Percentiles rank a stretch among this genome's conserved stretches.
Conservation (phyloP, 1,140 invertebrate species). For the Hycleus phaleratus region DNA sequence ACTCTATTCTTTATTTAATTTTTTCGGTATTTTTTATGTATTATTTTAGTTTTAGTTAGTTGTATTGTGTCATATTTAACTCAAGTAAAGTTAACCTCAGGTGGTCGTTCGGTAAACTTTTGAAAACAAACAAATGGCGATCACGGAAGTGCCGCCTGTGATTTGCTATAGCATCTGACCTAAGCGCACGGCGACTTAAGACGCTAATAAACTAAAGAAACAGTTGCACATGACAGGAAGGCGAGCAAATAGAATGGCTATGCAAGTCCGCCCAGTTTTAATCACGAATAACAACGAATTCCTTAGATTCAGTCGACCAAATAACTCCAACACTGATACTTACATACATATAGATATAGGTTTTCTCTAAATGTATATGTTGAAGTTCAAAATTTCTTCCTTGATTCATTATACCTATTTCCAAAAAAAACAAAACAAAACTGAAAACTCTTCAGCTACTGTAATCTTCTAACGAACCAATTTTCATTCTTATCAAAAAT, state of each 20-base stretch:
- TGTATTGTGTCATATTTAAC: too few relatives aligned
- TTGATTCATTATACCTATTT: too few relatives aligned
- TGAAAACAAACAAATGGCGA: background rate
- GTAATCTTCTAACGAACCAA: background rate
- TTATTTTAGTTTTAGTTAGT: too few relatives aligned
- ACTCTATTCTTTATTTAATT: too few relatives aligned
- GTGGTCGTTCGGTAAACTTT: too few relatives aligned
- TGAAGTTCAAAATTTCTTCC: too few relatives aligned
- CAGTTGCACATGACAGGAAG: constrained; percentile 31
- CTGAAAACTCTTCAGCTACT: constrained; percentile 11
- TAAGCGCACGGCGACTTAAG: constrained; percentile 4
- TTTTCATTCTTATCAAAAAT: background rate
- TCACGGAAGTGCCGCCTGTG: constrained; percentile 5
- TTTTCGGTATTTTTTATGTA: too few relatives aligned
- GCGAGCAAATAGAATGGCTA: constrained; percentile 28
- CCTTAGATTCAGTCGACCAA: constrained; percentile 28
- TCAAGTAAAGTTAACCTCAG: too few relatives aligned
- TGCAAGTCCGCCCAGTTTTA: constrained; percentile 29
- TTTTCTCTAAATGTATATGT: too few relatives aligned
- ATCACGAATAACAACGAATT: constrained; percentile 32
- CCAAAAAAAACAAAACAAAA: background rate
- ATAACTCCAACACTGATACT: constrained; percentile 3
- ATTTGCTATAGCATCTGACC: constrained; percentile 10
- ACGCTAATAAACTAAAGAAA: constrained; percentile 27
- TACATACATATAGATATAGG: too few relatives aligned